Conservation (phyloP, 1,140 invertebrate genomes). For the Zeugodacus cucurbitae region DNA sequence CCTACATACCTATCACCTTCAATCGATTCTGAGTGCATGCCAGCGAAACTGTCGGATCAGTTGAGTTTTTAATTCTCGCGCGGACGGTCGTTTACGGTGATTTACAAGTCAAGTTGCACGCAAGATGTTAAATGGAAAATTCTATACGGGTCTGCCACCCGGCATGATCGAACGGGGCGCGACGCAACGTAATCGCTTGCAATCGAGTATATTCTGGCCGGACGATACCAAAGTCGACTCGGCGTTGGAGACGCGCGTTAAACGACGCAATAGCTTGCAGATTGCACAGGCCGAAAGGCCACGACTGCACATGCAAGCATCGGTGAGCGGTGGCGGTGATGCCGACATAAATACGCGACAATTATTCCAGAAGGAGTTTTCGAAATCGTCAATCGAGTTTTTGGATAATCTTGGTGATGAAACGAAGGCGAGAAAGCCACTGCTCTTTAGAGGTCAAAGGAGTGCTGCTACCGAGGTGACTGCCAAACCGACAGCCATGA, state of each 20-base stretch:
- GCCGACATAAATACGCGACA: constrained; percentile 54
- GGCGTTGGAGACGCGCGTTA: constrained; percentile 52
- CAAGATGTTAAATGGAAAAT: constrained; percentile 63
- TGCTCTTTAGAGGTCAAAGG: neutral
- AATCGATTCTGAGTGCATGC: constrained; percentile 14
- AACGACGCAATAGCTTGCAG: constrained; percentile 55
- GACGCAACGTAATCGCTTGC: constrained; percentile 51
- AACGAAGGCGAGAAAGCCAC: neutral
- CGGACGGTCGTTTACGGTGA: neutral
- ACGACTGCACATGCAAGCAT: neutral
- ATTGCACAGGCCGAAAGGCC: constrained; percentile 44
- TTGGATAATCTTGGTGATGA: constrained; percentile 57
- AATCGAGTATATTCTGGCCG: constrained; percentile 63
- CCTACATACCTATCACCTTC: constrained; percentile 5
- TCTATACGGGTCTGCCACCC: constrained; percentile 62
- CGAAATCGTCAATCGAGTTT: constrained; percentile 62
- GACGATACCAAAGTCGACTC: constrained; percentile 56
- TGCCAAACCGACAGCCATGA: constrained; percentile 53
- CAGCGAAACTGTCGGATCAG: constrained; percentile 40
- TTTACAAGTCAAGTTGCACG: neutral
- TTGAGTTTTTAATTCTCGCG: constrained; percentile 39
- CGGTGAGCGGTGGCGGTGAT: constrained; percentile 8
- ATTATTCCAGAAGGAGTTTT: constrained; percentile 61
- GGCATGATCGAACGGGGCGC: constrained; percentile 56
- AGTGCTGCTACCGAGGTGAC: constrained; percentile 48